phyloP scores from a whole-genome alignment of 2,797 vertebrate genomes.

The Euthynnus affinis region DNA sequence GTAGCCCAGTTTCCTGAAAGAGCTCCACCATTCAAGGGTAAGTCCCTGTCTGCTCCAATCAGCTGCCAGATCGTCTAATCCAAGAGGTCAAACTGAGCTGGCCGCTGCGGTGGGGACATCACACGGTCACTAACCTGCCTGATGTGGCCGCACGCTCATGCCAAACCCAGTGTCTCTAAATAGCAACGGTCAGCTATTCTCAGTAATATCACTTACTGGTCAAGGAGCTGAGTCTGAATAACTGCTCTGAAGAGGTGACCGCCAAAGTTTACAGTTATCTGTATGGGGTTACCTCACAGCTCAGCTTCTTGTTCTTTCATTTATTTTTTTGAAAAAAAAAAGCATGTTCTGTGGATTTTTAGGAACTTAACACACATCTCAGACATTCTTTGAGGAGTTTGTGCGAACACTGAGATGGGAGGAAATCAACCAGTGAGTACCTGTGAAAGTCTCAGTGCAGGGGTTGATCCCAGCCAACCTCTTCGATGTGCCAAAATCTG shows the following conservation, averaged over 20 bases:
- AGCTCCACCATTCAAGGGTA: constrained; percentile 54
- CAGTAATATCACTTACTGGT: constrained; percentile 24
- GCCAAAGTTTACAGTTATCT: constrained; percentile 9
- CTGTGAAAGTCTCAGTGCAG: constrained; percentile 98
- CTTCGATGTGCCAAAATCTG: constrained; percentile 98
- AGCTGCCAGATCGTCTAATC: constrained; percentile 37
- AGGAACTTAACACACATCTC: not conserved
- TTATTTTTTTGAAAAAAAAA: too few species aligned
- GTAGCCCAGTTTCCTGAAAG: constrained; percentile 65
- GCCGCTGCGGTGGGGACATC: constrained; percentile 28
- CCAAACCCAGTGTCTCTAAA: constrained; percentile 43
- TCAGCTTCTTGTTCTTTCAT: not conserved
- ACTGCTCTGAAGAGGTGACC: constrained; percentile 21
- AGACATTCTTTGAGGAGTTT: not conserved
- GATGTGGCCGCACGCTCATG: constrained; percentile 37
- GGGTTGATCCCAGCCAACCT: constrained; percentile 98
- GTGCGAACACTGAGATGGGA: constrained; percentile 1
- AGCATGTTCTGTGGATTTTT: not conserved
- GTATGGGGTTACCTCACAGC: not conserved
- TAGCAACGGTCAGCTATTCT: constrained; percentile 39
- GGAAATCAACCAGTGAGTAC: constrained; percentile 78
- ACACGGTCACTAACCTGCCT: constrained; percentile 13
- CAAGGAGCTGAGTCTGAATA: constrained; percentile 17
- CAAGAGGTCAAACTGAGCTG: constrained; percentile 50
- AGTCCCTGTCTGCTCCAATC: constrained; percentile 64